These are phyloP conservation scores for Nannoperca australis DNA, from an alignment of 2,797 vertebrate genomes.

Conservation along the genomic window DNA sequence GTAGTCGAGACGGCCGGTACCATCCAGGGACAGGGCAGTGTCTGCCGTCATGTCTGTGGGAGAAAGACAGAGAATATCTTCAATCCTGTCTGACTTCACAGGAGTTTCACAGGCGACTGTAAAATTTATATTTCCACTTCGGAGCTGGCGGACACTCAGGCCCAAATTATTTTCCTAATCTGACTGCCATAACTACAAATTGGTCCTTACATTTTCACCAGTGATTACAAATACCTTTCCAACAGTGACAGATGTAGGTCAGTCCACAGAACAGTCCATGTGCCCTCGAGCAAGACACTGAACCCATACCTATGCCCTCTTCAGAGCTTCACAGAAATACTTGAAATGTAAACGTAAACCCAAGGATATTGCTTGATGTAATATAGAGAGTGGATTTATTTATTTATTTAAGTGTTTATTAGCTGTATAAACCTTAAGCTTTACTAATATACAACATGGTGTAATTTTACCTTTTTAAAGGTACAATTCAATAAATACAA, in stretches of 20 bases:
- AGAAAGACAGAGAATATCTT: slow-evolving; percentile 27
- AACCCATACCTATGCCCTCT: not conserved
- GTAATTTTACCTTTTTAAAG: not conserved
- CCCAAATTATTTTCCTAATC: slow-evolving; percentile 54
- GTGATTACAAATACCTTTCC: slow-evolving; percentile 39
- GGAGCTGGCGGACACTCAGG: not conserved
- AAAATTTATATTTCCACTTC: slow-evolving; percentile 40
- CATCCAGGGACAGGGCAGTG: slow-evolving; percentile 93
- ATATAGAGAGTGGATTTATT: not conserved
- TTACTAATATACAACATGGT: not conserved
- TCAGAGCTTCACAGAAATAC: not conserved
- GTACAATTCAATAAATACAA: not conserved
- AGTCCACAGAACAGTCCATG: not conserved
- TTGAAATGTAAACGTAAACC: not conserved
- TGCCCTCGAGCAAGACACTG: slow-evolving; percentile 12
- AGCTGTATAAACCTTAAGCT: not conserved
- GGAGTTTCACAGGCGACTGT: slow-evolving; percentile 6
- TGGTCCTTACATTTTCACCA: slow-evolving; percentile 36
- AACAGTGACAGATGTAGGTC: slow-evolving; percentile 18
- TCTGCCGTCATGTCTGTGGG: slow-evolving; percentile 91
- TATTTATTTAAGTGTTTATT: not conserved
- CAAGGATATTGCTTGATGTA: not conserved
- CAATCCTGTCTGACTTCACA: slow-evolving; percentile 14
- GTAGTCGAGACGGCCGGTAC: slow-evolving; percentile 94
- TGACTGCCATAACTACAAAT: slow-evolving; percentile 43